Conservation (phyloP, 2,797 vertebrate species). For the Ctenopoma kingsleyae region DNA sequence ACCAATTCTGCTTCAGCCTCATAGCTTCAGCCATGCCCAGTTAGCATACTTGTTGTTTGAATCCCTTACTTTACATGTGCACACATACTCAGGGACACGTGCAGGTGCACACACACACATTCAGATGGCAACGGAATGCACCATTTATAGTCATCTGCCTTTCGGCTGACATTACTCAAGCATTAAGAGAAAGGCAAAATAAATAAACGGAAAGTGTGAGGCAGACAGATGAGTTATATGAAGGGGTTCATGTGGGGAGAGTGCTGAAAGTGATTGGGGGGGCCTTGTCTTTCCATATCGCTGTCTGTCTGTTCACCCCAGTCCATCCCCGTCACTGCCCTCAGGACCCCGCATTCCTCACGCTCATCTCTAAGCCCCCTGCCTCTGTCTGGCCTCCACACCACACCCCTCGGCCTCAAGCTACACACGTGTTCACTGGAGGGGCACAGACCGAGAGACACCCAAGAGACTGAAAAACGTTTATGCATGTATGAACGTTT, state of each 20-base stretch:
- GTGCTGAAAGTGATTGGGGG: slow-evolving; percentile 42
- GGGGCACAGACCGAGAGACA: slow-evolving; percentile 62
- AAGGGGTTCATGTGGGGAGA: slow-evolving; percentile 58
- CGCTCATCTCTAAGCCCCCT: slow-evolving; percentile 33
- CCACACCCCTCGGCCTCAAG: slow-evolving; percentile 40
- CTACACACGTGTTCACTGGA: slow-evolving; percentile 71
- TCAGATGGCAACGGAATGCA: slow-evolving; percentile 45
- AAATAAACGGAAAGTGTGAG: slow-evolving; percentile 58
- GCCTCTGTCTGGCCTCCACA: slow-evolving; percentile 51
- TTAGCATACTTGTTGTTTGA: slow-evolving; percentile 9
- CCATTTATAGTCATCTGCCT: slow-evolving; percentile 63
- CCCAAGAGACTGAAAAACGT: slow-evolving; percentile 67
- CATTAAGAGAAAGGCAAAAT: slow-evolving; percentile 37
- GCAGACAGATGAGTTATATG: slow-evolving; percentile 55
- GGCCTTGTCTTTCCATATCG: slow-evolving; percentile 73
- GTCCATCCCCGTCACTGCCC: slow-evolving; percentile 54
- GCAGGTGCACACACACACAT: slow-evolving; percentile 26
- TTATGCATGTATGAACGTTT: slow-evolving; percentile 69
- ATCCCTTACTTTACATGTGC: slow-evolving; percentile 17
- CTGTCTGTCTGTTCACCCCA: slow-evolving; percentile 64
- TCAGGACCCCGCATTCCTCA: slow-evolving; percentile 66
- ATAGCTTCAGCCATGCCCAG: slow-evolving; percentile 5
- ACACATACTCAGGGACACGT: slow-evolving; percentile 5
- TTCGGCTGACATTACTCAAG: slow-evolving; percentile 53
- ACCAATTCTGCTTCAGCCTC: slow-evolving; percentile 9